These are phyloP conservation scores for Crotalus tigris DNA, from an alignment of 2,113 vertebrate genomes.

Conservation along the genomic window DNA sequence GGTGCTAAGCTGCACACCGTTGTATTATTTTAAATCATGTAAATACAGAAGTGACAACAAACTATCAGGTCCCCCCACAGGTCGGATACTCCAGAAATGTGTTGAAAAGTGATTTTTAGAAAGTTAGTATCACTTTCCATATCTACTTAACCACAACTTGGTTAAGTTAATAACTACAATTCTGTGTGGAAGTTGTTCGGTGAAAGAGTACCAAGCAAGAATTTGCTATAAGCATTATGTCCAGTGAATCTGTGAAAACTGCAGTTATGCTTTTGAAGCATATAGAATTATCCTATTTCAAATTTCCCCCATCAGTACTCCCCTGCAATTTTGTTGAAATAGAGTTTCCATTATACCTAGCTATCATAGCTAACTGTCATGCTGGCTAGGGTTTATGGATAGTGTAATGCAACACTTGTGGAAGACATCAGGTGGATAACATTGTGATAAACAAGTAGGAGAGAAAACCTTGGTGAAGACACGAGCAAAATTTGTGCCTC, in stretches of 20 bases:
- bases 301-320: neutral
- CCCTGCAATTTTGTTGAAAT: neutral
- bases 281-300: neutral
- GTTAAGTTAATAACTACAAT: neutral
- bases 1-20: conserved; percentile 41
- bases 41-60: conserved; percentile 32
- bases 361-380: neutral
- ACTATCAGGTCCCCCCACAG: conserved; percentile 29
- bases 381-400: neutral
- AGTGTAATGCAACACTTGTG: neutral
- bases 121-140: neutral
- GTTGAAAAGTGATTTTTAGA: neutral
- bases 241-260: neutral
- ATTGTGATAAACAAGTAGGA: neutral
- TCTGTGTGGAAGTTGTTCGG: neutral
- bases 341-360: neutral
- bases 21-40: conserved; percentile 52
- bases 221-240: neutral
- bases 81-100: neutral
- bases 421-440: neutral
- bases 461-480: neutral
- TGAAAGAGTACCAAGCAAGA: neutral
- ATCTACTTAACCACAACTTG: neutral
- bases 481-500: neutral
- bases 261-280: neutral